Evolutionary conservation across 2,888 invertebrate genomes (phyloP), one percentile per base, ranked within the genome.

Genomic region (Leuctra nigra): DNA sequence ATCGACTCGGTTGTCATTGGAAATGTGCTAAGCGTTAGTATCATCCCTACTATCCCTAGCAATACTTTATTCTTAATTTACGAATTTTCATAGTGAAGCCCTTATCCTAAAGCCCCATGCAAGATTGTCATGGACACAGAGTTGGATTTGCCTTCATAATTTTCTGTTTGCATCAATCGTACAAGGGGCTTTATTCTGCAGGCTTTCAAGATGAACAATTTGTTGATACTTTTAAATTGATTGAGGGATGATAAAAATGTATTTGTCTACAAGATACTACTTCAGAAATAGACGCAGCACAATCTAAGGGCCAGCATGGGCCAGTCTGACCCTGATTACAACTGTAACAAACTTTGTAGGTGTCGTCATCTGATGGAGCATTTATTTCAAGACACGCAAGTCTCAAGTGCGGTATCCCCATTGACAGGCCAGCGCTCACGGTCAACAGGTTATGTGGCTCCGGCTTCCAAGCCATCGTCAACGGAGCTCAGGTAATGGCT

Each of bases 371-470:
- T 0, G 96, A 97, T 76, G 93, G 93, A 24, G 82, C 81, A 62
- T 91, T 89, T 70, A 74, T 92, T 57, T 83, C 97, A 0, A 83
- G 98, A 7, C 97, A 98, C 72, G 86, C 88, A n/a, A 80, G 84
- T 0, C 77, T 99, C 16, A 81, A 86, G 64, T 80, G 83, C 62
- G 96, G 95, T 46, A 83, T 98, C 55, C 93, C 95, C 6, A 73
- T 86, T 62, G 87, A 91, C 44, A 83, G 76, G 59, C 95, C 96
- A 1, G 94, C 91, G 0, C 75, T 93, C 1, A 86, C 86, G 52
- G 81, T 99, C 48, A 99, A 98, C 76, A 78, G 98, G 61, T 78
- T 99, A 16, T 99, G 99, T 72, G 99, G 98, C 14, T 96, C 96
- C 25, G 98, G 98, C 1, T 99, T 99, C 73, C 98, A 99, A 71